These are phyloP conservation scores for Dipodomys stephensi DNA, from an alignment of 2,113 vertebrate genomes.

Conservation along the genomic window DNA sequence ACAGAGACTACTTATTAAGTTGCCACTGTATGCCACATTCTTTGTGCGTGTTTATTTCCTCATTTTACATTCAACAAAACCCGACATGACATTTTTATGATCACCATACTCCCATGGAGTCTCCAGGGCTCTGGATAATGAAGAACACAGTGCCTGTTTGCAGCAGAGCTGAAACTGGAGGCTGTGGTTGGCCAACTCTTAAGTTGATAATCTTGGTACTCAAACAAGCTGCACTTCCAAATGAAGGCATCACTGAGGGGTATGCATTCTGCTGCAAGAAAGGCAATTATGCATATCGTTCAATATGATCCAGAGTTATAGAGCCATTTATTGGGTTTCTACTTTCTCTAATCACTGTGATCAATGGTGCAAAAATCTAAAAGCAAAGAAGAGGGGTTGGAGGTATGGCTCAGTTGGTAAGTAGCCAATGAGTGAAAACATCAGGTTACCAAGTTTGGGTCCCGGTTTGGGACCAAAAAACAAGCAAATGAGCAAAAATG, in stretches of 20 bases:
- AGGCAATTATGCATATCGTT: not conserved
- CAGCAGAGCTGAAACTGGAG: not conserved
- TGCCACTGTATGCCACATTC: not conserved
- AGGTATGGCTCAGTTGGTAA: too few species aligned
- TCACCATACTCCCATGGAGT: not conserved
- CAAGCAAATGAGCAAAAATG: not conserved
- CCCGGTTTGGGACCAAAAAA: too few species aligned
- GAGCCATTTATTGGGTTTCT: conserved; percentile 19
- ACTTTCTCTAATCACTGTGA: not conserved
- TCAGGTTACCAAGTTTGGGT: too few species aligned
- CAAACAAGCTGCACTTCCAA: not conserved
- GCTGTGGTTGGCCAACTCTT: not conserved
- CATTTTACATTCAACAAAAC: conserved; percentile 21
- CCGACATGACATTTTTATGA: not conserved
- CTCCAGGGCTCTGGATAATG: not conserved
- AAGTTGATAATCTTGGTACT: not conserved
- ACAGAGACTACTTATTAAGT: conserved; percentile 52
- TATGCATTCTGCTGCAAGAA: not conserved
- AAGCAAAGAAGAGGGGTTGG: not conserved
- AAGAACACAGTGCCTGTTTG: not conserved
- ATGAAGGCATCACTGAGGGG: not conserved
- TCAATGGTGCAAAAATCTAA: not conserved
- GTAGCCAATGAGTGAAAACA: too few species aligned
- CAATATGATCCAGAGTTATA: not conserved
- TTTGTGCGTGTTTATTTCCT: not conserved